These are phyloP conservation scores for Bathynomus jamesi DNA, from an alignment of 1,140 invertebrate genomes.

Conservation along the genomic window DNA sequence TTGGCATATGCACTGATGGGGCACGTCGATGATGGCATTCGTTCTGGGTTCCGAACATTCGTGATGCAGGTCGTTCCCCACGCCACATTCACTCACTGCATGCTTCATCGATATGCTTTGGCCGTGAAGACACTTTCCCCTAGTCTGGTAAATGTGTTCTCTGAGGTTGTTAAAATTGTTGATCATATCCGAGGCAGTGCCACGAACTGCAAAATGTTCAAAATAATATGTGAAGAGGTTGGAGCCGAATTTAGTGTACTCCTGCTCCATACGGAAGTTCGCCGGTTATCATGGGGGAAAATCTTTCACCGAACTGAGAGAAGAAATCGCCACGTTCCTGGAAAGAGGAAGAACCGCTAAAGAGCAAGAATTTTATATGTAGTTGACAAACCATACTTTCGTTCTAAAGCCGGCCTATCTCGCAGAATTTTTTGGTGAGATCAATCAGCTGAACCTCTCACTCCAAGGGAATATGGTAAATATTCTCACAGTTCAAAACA, in stretches of 20 bases:
- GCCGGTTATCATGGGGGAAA: constrained; percentile 6
- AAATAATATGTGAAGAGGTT: constrained; percentile 6
- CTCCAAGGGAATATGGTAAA: not conserved
- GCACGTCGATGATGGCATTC: not conserved
- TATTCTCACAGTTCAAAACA: not conserved
- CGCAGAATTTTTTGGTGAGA: not conserved
- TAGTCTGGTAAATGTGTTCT: constrained; percentile 12
- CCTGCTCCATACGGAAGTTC: constrained; percentile 5
- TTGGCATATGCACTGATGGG: not conserved
- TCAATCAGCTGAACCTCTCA: not conserved
- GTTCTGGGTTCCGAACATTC: not conserved
- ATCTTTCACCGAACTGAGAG: not conserved
- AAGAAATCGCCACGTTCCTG: not conserved
- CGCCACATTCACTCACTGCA: constrained; percentile 9
- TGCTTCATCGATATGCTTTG: constrained; percentile 14
- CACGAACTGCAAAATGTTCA: constrained; percentile 6
- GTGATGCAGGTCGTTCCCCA: not conserved
- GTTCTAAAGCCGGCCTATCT: not conserved
- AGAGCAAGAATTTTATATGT: not conserved
- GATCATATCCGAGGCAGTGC: constrained; percentile 4
- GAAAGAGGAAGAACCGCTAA: not conserved
- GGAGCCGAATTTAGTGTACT: not conserved
- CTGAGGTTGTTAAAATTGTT: constrained; percentile 4
- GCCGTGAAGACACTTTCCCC: not conserved
- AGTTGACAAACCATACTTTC: not conserved